Evolutionary conservation across 64 coral and sea anemone genomes (phyloP).

Genomic region (Pachyseris speciosa): DNA sequence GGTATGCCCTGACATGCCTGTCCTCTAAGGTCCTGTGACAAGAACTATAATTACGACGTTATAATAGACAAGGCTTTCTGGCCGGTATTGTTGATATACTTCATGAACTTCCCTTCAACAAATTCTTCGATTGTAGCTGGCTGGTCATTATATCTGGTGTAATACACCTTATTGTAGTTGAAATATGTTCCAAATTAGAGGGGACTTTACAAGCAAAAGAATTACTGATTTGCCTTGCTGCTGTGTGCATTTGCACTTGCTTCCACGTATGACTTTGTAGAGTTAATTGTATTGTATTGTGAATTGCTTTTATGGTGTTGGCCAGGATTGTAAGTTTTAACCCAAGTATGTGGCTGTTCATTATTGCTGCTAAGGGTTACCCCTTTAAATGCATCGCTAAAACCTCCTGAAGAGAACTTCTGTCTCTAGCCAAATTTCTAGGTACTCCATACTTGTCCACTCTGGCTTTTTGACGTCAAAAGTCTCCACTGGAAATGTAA

Average conservation of each 20-base stretch:
- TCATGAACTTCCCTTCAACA: too few relatives aligned
- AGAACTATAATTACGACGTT: too few relatives aligned
- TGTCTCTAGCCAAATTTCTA: constrained; percentile 39
- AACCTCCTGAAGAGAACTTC: constrained; percentile 64
- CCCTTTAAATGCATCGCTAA: constrained; percentile 64
- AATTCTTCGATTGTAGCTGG: constrained; percentile 53
- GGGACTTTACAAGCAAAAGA: neutral
- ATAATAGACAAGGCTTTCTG: too few relatives aligned
- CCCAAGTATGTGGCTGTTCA: constrained; percentile 10
- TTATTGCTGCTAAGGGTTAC: neutral
- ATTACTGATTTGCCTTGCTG: constrained; percentile 63
- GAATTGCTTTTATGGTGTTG: constrained; percentile 33
- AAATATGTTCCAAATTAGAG: constrained; percentile 66
- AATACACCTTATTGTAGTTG: constrained; percentile 52
- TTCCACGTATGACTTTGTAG: constrained; percentile 66
- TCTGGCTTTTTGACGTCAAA: constrained; percentile 70
- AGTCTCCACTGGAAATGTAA: constrained; percentile 37
- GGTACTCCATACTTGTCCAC: constrained; percentile 22
- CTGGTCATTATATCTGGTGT: constrained; percentile 29
- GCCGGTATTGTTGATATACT: constrained; percentile 58
- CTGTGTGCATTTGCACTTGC: constrained; percentile 74
- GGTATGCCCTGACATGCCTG: too few relatives aligned
- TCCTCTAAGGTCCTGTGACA: too few relatives aligned
- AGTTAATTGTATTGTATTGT: constrained; percentile 38
- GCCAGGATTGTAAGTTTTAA: constrained; percentile 81